A percentile compares a stretch with the other conserved stretches of the same genome.
phyloP scores from a whole-genome alignment of 2,888 invertebrate genomes.

The Drosophila borealis region DNA sequence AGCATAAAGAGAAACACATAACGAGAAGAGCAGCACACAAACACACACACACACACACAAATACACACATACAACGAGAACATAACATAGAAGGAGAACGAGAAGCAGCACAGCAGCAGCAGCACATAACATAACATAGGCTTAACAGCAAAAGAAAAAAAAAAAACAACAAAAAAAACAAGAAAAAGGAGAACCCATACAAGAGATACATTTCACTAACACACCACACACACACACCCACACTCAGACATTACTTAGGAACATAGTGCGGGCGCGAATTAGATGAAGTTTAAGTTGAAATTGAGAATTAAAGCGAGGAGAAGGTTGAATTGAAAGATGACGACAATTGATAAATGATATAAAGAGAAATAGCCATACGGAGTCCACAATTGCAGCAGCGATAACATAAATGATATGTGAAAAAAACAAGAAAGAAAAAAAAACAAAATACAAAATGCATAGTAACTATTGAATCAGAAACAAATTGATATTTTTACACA shows the following conservation, averaged over 20 bases:
- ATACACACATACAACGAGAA: constrained; percentile 25
- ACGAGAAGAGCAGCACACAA: constrained; percentile 49
- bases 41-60: constrained; percentile 29
- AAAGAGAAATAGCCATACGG: constrained; percentile 52
- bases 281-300: constrained; percentile 27
- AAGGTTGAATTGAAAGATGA: constrained; percentile 16
- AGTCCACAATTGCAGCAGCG: constrained; percentile 50
- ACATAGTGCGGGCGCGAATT: constrained; percentile 45
- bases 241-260: constrained; percentile 34
- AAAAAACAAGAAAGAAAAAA: constrained; percentile 6
- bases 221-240: constrained; percentile 22
- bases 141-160: constrained; percentile 28
- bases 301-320: constrained; percentile 33
- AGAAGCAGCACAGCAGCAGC: constrained; percentile 47
- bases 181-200: constrained; percentile 27
- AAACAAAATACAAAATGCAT: constrained; percentile 9
- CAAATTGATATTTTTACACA: constrained; percentile 76
- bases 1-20: constrained; percentile 48
- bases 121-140: constrained; percentile 48
- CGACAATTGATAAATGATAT: constrained; percentile 26
- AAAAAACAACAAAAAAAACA: background rate
- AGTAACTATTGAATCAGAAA: constrained; percentile 24
- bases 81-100: constrained; percentile 24
- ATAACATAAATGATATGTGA: constrained; percentile 34
- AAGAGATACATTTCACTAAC: constrained; percentile 39